Evolutionary conservation across 2,113 vertebrate genomes (phyloP), one percentile per base, ranked within the genome.

Genomic region (Platichthys stellatus): DNA sequence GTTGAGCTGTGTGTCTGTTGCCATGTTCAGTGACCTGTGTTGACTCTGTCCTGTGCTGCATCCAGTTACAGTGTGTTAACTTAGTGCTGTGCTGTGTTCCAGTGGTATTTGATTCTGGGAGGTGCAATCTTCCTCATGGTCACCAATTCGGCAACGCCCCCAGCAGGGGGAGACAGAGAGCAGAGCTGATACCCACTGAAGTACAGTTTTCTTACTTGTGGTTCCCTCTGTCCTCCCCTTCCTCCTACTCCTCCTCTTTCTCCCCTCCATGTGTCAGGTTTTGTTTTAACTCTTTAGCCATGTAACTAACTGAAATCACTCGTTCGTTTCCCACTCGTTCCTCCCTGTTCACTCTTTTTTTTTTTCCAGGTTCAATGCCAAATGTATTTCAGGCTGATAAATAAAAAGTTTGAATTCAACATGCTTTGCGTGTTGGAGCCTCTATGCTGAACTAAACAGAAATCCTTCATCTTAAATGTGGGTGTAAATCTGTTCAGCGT

Each of bases 21-120:
- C 47, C 47, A 51, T 51, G 18, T 51, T 51, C 47, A 51, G 47
- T 51, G 47, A 51, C 47, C 47, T 51, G 47, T 51, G 47, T 51
- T 51, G 47, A 51, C 28, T 82, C n/a, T 84, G 72, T 85, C 58
- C 20, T 82, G 69, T 83, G 73, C 67, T 72, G 15, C 70, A 17
- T 79, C 21, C 82, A 45, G 63, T 76, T 85, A 76, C 78, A 2
- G 23, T 81, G 84, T 92, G 88, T 82, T 89, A 88, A 91, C 82
- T 84, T 18, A 56, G 69, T 89, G 88, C 90, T 91, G 89, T 94
- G 90, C 91, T 95, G 92, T 95, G 92, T 95, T 95, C 84, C 96
- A 97, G 96, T 97, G 96, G 96, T 96, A 97, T 96, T 95, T 97
- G 95, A 96, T 97, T 95, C 93, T 97, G 84, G 97, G 97, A 94